phyloP scores from a whole-genome alignment of 2,888 invertebrate species.

The Eristalis intricaria region DNA sequence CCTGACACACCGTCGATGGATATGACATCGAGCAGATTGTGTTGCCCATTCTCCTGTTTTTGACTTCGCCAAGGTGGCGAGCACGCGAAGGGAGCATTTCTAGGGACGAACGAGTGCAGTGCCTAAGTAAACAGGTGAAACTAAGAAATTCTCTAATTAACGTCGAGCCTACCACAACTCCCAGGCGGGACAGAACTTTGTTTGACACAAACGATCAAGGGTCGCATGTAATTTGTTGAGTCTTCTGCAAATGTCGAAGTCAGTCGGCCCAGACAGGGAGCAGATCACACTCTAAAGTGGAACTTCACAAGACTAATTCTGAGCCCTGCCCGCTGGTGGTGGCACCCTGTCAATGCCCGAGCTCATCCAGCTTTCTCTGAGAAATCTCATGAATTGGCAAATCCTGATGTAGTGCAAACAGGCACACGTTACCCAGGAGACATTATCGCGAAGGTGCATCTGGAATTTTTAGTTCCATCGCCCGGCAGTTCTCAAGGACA shows the following conservation, averaged over 20 bases:
- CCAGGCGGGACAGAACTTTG: neutral
- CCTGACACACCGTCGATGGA: too few species aligned
- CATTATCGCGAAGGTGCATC: conserved; percentile 15
- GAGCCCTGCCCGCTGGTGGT: conserved; percentile 1
- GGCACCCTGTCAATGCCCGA: conserved; percentile 3
- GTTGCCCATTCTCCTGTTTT: too few species aligned
- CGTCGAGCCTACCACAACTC: neutral
- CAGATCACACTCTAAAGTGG: conserved; percentile 28
- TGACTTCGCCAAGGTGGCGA: too few species aligned
- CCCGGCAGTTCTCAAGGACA: neutral
- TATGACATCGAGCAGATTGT: too few species aligned
- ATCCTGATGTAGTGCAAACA: conserved; percentile 35
- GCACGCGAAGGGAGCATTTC: neutral
- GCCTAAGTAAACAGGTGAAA: neutral
- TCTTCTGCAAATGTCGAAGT: neutral
- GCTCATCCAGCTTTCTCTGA: conserved; percentile 17
- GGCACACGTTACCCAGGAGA: conserved; percentile 19
- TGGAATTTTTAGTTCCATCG: conserved; percentile 9
- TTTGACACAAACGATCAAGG: too few species aligned
- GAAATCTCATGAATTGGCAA: conserved; percentile 25
- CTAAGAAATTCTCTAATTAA: conserved; percentile 46
- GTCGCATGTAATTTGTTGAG: neutral
- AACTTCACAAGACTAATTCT: conserved; percentile 43
- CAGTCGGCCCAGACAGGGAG: neutral
- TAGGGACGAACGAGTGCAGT: neutral